These are phyloP conservation scores for Erebia aethiops DNA, from an alignment of 2,888 invertebrate genomes.

Conservation along the genomic window DNA sequence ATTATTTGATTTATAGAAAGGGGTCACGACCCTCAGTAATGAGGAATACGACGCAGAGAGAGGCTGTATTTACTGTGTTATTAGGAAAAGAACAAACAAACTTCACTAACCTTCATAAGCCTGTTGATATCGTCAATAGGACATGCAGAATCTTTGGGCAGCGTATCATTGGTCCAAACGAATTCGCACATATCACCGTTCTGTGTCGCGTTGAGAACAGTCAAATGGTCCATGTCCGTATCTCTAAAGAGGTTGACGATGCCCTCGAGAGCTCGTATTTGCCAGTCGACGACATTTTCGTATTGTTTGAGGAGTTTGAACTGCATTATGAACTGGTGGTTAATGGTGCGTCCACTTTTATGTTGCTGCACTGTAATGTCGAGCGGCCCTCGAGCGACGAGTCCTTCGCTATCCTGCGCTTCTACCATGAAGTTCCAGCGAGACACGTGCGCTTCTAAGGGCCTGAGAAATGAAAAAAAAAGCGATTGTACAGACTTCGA, in stretches of 20 bases:
- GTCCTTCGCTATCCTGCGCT: conserved; percentile 91
- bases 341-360: conserved; percentile 89
- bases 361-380: conserved; percentile 93
- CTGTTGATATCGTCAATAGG: conserved; percentile 88
- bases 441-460: conserved; percentile 91
- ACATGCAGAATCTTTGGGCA: conserved; percentile 89
- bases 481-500: no score
- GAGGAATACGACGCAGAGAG: no score
- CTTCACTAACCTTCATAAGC: conserved; percentile 83
- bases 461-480: conserved; percentile 75
- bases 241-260: conserved; percentile 82
- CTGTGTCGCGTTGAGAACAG: conserved; percentile 86
- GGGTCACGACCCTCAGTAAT: no score
- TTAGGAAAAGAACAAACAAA: not conserved
- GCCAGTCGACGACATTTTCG: conserved; percentile 89
- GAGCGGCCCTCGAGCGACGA: conserved; percentile 87
- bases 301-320: conserved; percentile 79
- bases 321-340: conserved; percentile 90
- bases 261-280: conserved; percentile 85
- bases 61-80: no score
- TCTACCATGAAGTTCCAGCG: conserved; percentile 91
- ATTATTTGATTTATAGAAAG: no score
- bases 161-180: conserved; percentile 93
- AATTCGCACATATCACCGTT: conserved; percentile 85
- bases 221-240: conserved; percentile 86